Base-by-base conservation (phyloP, 2,888 invertebrate genomes). In the Meta bourneti region DNA sequence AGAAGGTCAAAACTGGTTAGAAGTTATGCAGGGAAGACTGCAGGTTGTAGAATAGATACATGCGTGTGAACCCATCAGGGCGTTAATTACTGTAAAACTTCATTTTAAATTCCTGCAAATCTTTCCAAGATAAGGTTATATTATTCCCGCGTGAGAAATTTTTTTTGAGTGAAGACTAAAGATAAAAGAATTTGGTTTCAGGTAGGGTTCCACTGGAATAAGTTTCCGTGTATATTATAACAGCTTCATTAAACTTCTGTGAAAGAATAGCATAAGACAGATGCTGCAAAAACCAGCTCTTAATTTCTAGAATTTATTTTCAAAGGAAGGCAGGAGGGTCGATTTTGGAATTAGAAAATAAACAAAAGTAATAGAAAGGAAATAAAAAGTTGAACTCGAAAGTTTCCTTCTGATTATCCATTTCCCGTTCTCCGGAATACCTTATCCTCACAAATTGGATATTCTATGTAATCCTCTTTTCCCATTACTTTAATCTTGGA, bases 281-380 rank as follows among this genome's bases (percentile, higher is more conserved):
- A 20, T 61, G 84, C 75, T 86, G 77, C 20, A 61, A 16, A 75
- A 75, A 78, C 13, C 51, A 61, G 20, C 19, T 51, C 70, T 69
- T 86, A 86, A 86, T 86, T 86, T 80, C 80, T 34, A 54, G 80
- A 79, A 72, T 87, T 87, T 54, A 87, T 87, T 87, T 87, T 74
- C 87, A 74, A 80, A 87, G 52, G 79, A 52, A 71, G 34, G 72
- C 16, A 19, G 54, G 48, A 70, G n/a, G 70, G 54, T 72, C 49
- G 69, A 72, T 72, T 72, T 80, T 78, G 51, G 78, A 87, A 87
- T 80, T 77, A 75, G 48, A 34, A 19, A 20, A 20, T 54, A 8
- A 71, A 80, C 34, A 71, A 72, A 70, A 8, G 61, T n/a, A 61
- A 51, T n/a, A 51, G 34, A 80, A 71, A 78, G 7, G 51, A 79